A percentile compares a stretch with the other conserved stretches of the same genome.
phyloP scores from a whole-genome alignment of 2,113 vertebrate species.

The Dendropsophus ebraccatus region DNA sequence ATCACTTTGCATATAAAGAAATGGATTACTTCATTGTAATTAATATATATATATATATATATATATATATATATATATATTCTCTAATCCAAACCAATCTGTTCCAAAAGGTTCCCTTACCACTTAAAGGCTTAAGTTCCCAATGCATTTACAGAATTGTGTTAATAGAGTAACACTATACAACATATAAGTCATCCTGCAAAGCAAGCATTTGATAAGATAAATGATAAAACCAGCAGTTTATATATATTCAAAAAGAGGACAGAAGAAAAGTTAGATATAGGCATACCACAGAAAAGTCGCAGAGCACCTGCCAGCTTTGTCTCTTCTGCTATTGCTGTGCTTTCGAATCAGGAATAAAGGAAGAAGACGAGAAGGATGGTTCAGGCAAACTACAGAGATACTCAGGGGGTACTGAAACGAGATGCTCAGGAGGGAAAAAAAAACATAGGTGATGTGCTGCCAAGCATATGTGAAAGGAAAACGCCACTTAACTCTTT shows the following conservation, averaged over 20 bases:
- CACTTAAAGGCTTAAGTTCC: conserved; percentile 52
- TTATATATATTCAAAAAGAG: conserved; percentile 36
- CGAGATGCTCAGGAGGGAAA: conserved; percentile 53
- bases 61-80: conserved; percentile 23
- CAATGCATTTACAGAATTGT: conserved; percentile 44
- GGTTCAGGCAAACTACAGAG: conserved; percentile 49
- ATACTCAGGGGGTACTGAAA: conserved; percentile 56
- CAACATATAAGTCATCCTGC: conserved; percentile 33
- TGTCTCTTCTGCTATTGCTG: conserved; percentile 44
- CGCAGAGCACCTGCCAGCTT: conserved; percentile 43
- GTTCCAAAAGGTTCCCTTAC: conserved; percentile 24
- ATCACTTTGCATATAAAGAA: not conserved
- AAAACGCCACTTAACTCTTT: conserved; percentile 55
- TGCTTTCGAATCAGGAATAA: conserved; percentile 41
- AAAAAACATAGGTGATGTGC: conserved; percentile 43
- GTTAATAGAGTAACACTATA: conserved; percentile 48
- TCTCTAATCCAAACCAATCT: not conserved
- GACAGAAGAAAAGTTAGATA: conserved; percentile 18
- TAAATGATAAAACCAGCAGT: conserved; percentile 24
- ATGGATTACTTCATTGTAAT: not conserved
- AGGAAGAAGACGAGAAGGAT: conserved; percentile 38
- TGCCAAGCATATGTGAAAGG: conserved; percentile 53
- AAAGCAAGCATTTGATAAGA: conserved; percentile 21
- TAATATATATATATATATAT: not conserved
- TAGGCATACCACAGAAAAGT: conserved; percentile 49